Base-by-base conservation (phyloP, 2,888 invertebrate genomes). In the Seira ritae region DNA sequence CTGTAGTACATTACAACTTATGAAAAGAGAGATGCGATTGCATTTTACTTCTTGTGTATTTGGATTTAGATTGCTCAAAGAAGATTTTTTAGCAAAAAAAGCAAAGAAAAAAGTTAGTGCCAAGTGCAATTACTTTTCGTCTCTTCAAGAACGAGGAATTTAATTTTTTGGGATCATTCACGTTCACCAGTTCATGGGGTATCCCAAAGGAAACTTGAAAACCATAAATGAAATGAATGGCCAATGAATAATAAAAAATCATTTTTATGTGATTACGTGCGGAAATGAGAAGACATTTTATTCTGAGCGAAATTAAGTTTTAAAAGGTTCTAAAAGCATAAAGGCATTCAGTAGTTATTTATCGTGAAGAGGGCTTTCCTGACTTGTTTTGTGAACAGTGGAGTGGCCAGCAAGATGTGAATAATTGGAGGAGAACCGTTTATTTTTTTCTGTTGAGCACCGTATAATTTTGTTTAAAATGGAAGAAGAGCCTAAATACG, bases 401-500 rank as follows among this genome's bases (percentile, higher is more conserved):
- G n/a, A 42, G 42, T 42, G 42, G 42, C 42, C 42, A 42, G 6
- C n/a, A n/a, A n/a, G 42, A 42, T 42, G 42, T 42, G 42, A 42
- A 12, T 42, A 8, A 12, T 42, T 42, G 4, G 42, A 42, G 42
- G 42, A 42, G 42, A n/a, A 42, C 42, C 42, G 12, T 42, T 42
- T 8, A 8, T 42, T 8, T 42, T 42, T 42, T 42, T 42, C 42
- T 12, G 42, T 42, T 42, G 42, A 8, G 12, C 42, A 42, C 12
- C 42, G 6, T 42, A 8, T 42, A 8, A 42, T 42, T 42, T 42
- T 42, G 66, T 1, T 42, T n/a, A 70, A 62, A 46, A 83, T 83
- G 83, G 82, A 82, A 42, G 83, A 83, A 19, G 83, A 23, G 78
- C 78, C 22, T 74, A 46, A 15, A 42, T 22, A 10, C 3, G 60